Conservation (phyloP, 1,140 invertebrate species). For the Penaeus vannamei region DNA sequence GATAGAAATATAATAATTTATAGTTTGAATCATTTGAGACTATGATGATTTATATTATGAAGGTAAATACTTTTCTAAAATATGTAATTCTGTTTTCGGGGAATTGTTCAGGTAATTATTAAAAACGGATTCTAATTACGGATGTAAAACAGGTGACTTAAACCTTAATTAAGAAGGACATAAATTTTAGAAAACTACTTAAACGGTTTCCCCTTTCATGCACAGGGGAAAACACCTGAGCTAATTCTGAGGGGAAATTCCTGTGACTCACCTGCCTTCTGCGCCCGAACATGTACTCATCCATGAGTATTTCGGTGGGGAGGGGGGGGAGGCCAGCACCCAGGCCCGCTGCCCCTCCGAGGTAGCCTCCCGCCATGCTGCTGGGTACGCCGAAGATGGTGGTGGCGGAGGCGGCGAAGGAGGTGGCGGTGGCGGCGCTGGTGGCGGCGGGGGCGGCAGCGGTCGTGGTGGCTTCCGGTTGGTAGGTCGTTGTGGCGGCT, state of each 20-base stretch:
- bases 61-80: no score
- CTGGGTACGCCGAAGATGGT: not conserved
- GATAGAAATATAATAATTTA: not conserved
- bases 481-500: not conserved
- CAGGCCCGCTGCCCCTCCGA: conserved; percentile 55
- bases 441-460: not conserved
- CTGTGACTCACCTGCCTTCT: conserved; percentile 80
- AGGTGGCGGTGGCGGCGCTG: not conserved
- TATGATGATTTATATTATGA: not conserved
- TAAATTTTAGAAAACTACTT: no score
- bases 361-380: conserved; percentile 66
- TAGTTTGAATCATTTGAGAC: no score
- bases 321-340: conserved; percentile 87
- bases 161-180: no score
- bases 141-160: no score
- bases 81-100: no score
- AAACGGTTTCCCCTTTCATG: no score
- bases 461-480: not conserved
- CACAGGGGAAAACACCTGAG: not conserved
- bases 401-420: conserved; percentile 22
- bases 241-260: no score
- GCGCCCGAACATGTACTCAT: conserved; percentile 92
- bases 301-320: conserved; percentile 83
- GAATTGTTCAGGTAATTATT: no score
- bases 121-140: no score